A percentile compares a stretch with the other conserved stretches of the same genome.
phyloP scores from a whole-genome alignment of 2,888 invertebrate species.

The Barypeithes pellucidus region DNA sequence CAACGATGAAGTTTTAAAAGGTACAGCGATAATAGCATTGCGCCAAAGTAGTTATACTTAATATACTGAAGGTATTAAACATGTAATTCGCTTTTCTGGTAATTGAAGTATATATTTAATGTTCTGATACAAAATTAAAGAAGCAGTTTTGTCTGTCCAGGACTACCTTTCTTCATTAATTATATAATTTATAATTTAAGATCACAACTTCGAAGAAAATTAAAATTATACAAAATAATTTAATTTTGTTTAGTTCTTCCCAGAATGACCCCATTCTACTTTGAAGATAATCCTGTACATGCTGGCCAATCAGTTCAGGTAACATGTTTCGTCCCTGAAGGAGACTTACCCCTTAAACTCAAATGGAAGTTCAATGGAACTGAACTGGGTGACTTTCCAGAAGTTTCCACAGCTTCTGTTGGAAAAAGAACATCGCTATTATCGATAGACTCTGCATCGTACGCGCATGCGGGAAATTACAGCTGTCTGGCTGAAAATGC shows the following conservation, averaged over 20 bases:
- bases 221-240: not conserved
- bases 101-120: too few species aligned
- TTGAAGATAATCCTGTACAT: conserved; percentile 77
- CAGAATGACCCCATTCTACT: conserved; percentile 77
- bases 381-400: conserved; percentile 61
- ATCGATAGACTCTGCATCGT: conserved; percentile 78
- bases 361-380: conserved; percentile 76
- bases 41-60: too few species aligned
- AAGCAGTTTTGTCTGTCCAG: too few species aligned
- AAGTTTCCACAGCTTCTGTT: conserved; percentile 59
- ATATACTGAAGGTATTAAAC: too few species aligned
- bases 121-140: too few species aligned
- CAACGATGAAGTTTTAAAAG: too few species aligned
- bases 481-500: conserved; percentile 78
- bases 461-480: conserved; percentile 82
- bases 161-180: too few species aligned
- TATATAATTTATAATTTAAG: too few species aligned
- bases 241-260: conserved; percentile 73
- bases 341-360: conserved; percentile 78
- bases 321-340: conserved; percentile 76
- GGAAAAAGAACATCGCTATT: conserved; percentile 73
- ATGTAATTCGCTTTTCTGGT: too few species aligned
- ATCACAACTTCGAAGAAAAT: too few species aligned
- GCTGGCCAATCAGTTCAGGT: conserved; percentile 77
- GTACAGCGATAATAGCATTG: too few species aligned